Evolutionary conservation across 2,113 vertebrate species (phyloP).

Genomic region (Elaphurus davidianus): DNA sequence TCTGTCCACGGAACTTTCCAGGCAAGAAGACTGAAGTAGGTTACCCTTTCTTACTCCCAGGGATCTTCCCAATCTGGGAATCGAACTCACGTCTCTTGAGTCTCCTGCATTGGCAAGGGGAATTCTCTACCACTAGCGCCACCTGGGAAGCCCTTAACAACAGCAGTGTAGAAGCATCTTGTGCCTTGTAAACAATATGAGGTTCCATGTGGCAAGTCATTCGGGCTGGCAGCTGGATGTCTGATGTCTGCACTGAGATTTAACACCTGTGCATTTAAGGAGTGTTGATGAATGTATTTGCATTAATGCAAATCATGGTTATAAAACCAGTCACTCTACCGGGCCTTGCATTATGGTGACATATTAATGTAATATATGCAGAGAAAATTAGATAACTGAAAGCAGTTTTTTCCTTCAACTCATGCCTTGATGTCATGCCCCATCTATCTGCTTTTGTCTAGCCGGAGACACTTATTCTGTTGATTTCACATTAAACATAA

Average conservation of each 20-base stretch:
- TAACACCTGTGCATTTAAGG: background rate
- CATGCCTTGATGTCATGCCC: background rate
- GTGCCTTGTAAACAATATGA: background rate
- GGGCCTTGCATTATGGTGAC: background rate
- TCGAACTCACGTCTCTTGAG: background rate
- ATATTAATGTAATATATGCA: background rate
- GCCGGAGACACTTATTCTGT: background rate
- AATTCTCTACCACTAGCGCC: background rate
- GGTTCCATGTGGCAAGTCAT: background rate
- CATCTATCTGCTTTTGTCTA: background rate
- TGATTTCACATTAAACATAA: background rate
- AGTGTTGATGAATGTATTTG: background rate
- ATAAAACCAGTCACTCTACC: background rate
- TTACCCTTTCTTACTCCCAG: background rate
- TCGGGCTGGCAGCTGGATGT: background rate
- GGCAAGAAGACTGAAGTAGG: background rate
- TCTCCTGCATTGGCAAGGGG: background rate
- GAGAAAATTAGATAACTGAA: background rate
- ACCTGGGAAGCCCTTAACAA: background rate
- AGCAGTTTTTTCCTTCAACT: background rate
- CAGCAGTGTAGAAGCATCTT: background rate
- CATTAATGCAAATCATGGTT: background rate
- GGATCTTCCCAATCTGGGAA: background rate
- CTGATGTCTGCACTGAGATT: background rate
- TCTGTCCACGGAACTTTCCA: background rate